A percentile compares a stretch with the other conserved stretches of the same genome.
These are phyloP conservation scores for Nycteola revayana DNA, from an alignment of 2,888 invertebrate species.

Conservation along the genomic window DNA sequence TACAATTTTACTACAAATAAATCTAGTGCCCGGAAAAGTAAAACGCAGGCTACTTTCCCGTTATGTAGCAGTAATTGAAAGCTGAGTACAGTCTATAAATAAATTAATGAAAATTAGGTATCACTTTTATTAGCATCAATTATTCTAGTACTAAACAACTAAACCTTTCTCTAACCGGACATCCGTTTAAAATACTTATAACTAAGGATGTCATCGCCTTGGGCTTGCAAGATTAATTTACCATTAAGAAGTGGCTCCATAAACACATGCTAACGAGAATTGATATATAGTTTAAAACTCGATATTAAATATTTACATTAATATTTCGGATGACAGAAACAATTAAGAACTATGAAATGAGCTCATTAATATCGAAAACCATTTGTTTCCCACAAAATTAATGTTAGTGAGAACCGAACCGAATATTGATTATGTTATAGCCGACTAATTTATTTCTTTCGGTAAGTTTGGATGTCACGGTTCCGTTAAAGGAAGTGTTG, in stretches of 20 bases:
- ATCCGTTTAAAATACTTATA: slow-evolving; percentile 54
- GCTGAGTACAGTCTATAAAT: slow-evolving; percentile 13
- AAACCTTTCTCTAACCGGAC: slow-evolving; percentile 61
- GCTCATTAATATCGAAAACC: slow-evolving; percentile 30
- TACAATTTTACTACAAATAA: no score
- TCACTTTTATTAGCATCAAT: slow-evolving; percentile 12
- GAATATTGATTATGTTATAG: slow-evolving; percentile 18
- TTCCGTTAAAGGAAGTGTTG: slow-evolving; percentile 14
- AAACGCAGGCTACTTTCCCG: not conserved
- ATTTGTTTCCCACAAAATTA: slow-evolving; percentile 25
- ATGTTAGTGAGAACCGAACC: slow-evolving; percentile 22
- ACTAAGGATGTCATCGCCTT: slow-evolving; percentile 55
- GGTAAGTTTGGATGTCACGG: slow-evolving; percentile 3
- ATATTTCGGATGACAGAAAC: slow-evolving; percentile 33
- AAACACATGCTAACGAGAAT: slow-evolving; percentile 36
- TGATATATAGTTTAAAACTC: slow-evolving; percentile 34
- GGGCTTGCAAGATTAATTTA: slow-evolving; percentile 49
- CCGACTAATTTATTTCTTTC: slow-evolving; percentile 15
- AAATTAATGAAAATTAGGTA: slow-evolving; percentile 19
- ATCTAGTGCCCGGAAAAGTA: not conserved
- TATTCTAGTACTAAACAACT: slow-evolving; percentile 40
- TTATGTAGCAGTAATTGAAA: slow-evolving; percentile 7
- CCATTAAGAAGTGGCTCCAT: slow-evolving; percentile 36
- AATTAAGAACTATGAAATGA: slow-evolving; percentile 32
- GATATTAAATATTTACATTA: slow-evolving; percentile 37